Percentiles rank a stretch among this genome's conserved stretches.
Conservation (phyloP, 1,140 invertebrate species). For the Neodiprion virginianus region DNA sequence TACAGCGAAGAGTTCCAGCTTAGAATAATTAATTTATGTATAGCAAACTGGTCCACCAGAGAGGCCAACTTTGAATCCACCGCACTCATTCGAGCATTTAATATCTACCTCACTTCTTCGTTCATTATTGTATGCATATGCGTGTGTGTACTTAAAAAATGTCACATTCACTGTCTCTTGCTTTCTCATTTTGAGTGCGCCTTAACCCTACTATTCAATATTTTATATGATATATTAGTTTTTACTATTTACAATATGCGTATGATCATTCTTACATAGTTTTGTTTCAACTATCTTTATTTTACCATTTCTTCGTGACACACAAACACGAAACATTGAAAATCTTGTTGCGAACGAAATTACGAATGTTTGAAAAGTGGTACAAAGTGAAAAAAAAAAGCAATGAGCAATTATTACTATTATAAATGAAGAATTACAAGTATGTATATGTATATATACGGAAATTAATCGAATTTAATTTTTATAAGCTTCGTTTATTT, state of each 20-base stretch:
- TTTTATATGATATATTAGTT: constrained; percentile 51
- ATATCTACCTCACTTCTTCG: constrained; percentile 26
- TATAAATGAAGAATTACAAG: constrained; percentile 27
- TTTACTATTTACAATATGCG: constrained; percentile 50
- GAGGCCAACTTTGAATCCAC: constrained; percentile 41
- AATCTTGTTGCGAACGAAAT: constrained; percentile 23
- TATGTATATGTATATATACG: too few relatives aligned
- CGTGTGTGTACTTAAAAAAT: background rate
- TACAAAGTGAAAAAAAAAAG: background rate
- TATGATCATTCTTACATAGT: constrained; percentile 26
- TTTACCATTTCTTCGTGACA: constrained; percentile 10
- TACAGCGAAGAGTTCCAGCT: constrained; percentile 40
- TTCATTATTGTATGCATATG: constrained; percentile 38
- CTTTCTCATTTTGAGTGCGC: background rate
- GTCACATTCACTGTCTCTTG: background rate
- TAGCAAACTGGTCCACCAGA: constrained; percentile 49
- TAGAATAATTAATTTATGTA: constrained; percentile 44
- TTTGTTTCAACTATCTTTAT: constrained; percentile 16
- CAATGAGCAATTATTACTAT: constrained; percentile 20
- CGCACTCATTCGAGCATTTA: constrained; percentile 41
- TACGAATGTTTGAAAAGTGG: constrained; percentile 17
- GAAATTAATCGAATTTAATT: too few relatives aligned
- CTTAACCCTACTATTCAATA: constrained; percentile 17
- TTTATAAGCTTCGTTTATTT: too few relatives aligned
- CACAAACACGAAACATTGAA: constrained; percentile 12